Percentiles rank a stretch among this genome's conserved stretches.
These are phyloP conservation scores for Pyrocoelia pectoralis DNA, from an alignment of 2,888 invertebrate genomes.

Conservation along the genomic window DNA sequence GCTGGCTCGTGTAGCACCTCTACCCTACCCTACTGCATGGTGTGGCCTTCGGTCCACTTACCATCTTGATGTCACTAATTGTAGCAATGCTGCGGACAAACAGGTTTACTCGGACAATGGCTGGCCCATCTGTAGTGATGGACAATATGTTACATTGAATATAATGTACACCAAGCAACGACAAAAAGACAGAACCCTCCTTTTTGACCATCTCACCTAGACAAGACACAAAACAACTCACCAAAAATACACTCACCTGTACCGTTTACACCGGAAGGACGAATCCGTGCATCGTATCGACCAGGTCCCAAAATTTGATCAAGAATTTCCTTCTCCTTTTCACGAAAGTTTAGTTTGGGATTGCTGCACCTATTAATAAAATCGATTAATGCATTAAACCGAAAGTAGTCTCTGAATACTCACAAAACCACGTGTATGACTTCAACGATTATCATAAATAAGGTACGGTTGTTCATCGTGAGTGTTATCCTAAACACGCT, in stretches of 20 bases:
- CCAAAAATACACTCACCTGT: constrained; percentile 74
- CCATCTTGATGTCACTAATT: constrained; percentile 99
- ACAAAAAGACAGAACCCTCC: constrained; percentile 44
- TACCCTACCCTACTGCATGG: constrained; percentile 57
- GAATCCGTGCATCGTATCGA: constrained; percentile 90
- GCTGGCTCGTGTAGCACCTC: constrained; percentile 56
- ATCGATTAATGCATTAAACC: constrained; percentile 7
- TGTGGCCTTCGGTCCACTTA: constrained; percentile 70
- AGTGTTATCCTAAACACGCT: constrained; percentile 19
- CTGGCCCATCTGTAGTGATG: constrained; percentile 86
- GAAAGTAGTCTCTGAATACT: constrained; percentile 51
- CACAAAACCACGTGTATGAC: constrained; percentile 62
- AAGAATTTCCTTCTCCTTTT: constrained; percentile 93
- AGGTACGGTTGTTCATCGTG: constrained; percentile 48
- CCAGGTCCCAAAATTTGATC: constrained; percentile 92
- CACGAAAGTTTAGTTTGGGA: constrained; percentile 88
- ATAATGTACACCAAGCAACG: constrained; percentile 54
- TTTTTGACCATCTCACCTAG: constrained; percentile 31
- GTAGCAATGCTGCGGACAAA: constrained; percentile 98
- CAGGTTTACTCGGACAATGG: constrained; percentile 96
- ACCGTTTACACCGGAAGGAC: constrained; percentile 93
- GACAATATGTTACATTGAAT: constrained; percentile 56
- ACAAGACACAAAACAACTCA: constrained; percentile 36
- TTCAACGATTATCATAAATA: constrained; percentile 58
- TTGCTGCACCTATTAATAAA: constrained; percentile 71